phyloP scores from a whole-genome alignment of 2,113 vertebrate genomes.

The Ceyx melanurus region DNA sequence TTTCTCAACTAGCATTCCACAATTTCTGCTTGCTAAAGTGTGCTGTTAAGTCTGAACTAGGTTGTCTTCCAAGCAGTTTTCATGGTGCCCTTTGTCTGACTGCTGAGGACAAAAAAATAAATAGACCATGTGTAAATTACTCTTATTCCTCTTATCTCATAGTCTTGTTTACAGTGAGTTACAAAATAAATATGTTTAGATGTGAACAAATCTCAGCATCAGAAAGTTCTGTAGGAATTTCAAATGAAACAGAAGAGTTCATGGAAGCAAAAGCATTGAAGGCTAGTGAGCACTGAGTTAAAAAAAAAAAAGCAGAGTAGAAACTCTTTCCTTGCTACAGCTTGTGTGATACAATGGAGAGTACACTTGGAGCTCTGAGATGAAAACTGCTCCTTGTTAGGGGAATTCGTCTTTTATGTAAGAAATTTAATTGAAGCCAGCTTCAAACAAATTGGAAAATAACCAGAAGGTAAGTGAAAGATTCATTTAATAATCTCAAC shows the following conservation, averaged over 20 bases:
- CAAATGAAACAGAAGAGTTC: background rate
- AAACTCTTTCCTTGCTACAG: background rate
- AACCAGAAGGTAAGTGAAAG: constrained; percentile 49
- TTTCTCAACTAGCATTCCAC: background rate
- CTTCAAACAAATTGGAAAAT: constrained; percentile 66
- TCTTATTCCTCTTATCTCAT: background rate
- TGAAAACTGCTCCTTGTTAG: background rate
- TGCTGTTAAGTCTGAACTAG: background rate
- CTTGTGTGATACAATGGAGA: background rate
- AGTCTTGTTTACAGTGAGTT: background rate
- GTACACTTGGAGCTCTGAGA: background rate
- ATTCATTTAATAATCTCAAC: constrained; percentile 54
- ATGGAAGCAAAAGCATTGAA: background rate
- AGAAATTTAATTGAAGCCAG: constrained; percentile 48
- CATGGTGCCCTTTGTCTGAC: background rate
- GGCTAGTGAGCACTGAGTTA: background rate
- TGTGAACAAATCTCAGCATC: background rate
- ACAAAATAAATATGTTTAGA: background rate
- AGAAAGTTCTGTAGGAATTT: background rate
- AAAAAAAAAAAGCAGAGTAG: background rate
- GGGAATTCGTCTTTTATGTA: constrained; percentile 31
- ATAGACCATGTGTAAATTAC: background rate
- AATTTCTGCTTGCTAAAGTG: background rate
- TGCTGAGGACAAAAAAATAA: background rate
- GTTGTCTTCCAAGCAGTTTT: background rate